Conservation (phyloP, 2,888 invertebrate species). For the Epinotia brunnichana region DNA sequence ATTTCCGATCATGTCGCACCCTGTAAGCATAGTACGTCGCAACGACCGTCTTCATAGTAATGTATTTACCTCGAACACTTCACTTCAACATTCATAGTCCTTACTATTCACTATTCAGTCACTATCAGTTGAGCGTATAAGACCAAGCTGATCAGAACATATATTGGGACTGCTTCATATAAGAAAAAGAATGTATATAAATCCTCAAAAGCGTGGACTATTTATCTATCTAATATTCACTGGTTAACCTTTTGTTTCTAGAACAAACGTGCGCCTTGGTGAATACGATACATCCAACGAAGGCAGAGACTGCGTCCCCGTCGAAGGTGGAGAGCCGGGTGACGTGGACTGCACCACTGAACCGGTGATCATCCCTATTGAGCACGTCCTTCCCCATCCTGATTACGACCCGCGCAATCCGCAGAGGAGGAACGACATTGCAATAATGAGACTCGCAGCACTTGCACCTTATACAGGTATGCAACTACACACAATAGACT, state of each 20-base stretch:
- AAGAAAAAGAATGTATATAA: too few species aligned
- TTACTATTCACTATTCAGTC: too few species aligned
- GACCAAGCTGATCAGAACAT: neutral
- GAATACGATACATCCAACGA: conserved; percentile 72
- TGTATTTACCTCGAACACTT: too few species aligned
- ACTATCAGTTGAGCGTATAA: neutral
- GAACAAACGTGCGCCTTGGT: conserved; percentile 68
- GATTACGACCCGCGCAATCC: conserved; percentile 60
- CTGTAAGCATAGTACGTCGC: too few species aligned
- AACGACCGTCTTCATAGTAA: neutral
- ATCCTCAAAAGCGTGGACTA: neutral
- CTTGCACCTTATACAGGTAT: conserved; percentile 72
- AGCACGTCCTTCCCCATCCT: conserved; percentile 68
- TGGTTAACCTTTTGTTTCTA: conserved; percentile 43
- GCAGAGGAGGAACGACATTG: conserved; percentile 71
- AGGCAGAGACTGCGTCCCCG: conserved; percentile 67
- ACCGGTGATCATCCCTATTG: conserved; percentile 65
- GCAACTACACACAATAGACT: neutral
- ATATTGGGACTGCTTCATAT: neutral
- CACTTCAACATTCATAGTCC: neutral
- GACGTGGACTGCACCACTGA: conserved; percentile 69
- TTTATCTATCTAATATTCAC: neutral
- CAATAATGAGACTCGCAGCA: conserved; percentile 69
- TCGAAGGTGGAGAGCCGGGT: conserved; percentile 55
- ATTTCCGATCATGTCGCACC: too few species aligned